Evolutionary conservation across 1,140 invertebrate species (phyloP).

Genomic region (Pachypsylla venusta): DNA sequence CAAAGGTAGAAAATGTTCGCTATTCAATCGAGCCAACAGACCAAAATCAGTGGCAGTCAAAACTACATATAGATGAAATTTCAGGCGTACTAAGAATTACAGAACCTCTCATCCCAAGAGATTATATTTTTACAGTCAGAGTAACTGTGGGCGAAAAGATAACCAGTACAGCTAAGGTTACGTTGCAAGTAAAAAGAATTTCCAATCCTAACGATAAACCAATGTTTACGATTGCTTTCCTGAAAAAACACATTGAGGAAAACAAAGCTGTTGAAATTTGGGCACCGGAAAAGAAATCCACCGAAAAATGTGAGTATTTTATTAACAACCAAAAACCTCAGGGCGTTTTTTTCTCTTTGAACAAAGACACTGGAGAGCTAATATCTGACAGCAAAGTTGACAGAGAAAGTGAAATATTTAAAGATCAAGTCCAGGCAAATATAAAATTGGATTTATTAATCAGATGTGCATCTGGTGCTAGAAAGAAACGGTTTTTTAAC

Average conservation of each 20-base stretch:
- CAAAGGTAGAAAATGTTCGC: background rate
- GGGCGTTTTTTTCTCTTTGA: background rate
- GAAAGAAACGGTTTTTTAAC: background rate
- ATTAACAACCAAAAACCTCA: background rate
- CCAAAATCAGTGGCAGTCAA: background rate
- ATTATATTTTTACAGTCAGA: background rate
- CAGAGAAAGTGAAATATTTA: conserved; percentile 9
- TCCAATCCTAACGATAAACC: background rate
- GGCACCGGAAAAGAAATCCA: background rate
- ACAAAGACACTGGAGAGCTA: background rate
- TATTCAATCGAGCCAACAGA: background rate
- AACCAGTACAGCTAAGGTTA: background rate
- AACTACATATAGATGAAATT: background rate
- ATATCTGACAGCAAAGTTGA: background rate
- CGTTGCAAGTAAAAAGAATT: background rate
- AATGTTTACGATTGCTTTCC: background rate
- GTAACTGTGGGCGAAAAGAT: background rate
- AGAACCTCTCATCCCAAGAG: background rate
- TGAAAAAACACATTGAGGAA: background rate
- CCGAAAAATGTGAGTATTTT: background rate
- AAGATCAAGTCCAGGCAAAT: background rate
- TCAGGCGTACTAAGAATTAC: background rate
- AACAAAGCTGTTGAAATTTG: background rate
- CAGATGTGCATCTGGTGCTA: background rate
- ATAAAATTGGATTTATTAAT: background rate